A percentile compares a stretch with the other conserved stretches of the same genome.
These are phyloP conservation scores for Drosophila hydei DNA, from an alignment of 1,140 invertebrate genomes.

Conservation along the genomic window DNA sequence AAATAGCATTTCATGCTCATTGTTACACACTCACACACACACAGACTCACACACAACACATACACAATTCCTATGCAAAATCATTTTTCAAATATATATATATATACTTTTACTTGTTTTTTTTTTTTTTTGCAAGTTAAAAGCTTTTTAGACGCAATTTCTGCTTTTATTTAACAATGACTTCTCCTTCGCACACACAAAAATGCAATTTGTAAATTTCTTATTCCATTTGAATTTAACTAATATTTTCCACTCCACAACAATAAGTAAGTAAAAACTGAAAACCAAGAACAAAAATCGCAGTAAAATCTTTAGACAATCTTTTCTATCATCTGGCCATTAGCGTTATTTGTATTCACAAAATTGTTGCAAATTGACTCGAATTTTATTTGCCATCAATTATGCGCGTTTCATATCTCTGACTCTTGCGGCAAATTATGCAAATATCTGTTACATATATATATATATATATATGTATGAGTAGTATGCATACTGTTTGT, in stretches of 20 bases:
- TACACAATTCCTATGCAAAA: conserved; percentile 38
- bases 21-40: conserved; percentile 28
- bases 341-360: conserved; percentile 2
- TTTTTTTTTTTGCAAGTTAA: conserved; percentile 34
- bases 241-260: conserved; percentile 8
- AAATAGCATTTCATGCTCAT: conserved; percentile 56
- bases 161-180: conserved; percentile 45
- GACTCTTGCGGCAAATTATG: conserved; percentile 35
- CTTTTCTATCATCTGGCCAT: not conserved
- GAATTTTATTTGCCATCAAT: conserved; percentile 38
- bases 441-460: conserved; percentile 20
- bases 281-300: not conserved
- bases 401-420: conserved; percentile 16
- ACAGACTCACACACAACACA: conserved; percentile 1
- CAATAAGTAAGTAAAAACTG: conserved; percentile 32
- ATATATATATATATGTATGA: conserved; percentile 1
- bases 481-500: conserved; percentile 3
- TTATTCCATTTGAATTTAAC: conserved; percentile 13
- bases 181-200: conserved; percentile 23
- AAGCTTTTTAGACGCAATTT: conserved; percentile 39
- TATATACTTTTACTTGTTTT: conserved; percentile 8
- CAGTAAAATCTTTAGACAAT: not conserved
- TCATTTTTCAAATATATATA: conserved; percentile 47
- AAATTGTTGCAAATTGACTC: conserved; percentile 40
- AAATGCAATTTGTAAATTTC: conserved; percentile 34